Evolutionary conservation across 2,888 invertebrate genomes (phyloP), one percentile per base, ranked within the genome.

Genomic region (Trilocha varians): DNA sequence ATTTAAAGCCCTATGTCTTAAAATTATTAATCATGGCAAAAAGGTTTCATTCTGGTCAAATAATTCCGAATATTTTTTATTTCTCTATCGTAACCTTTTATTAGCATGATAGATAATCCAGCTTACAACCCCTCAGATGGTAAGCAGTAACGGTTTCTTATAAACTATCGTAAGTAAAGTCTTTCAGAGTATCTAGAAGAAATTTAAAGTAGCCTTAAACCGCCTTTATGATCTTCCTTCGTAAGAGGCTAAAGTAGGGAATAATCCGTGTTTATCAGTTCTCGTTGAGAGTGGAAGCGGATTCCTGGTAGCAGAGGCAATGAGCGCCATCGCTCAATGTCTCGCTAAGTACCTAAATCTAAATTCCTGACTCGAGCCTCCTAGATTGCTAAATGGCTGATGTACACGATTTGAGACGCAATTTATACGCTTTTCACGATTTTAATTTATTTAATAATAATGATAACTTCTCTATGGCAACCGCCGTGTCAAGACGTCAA

Each of bases 371-470:
- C 42, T 45, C 46, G 42, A 40, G 38, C 46, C 38, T 17, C 39
- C 47, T 45, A 49, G 46, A 43, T 43, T 48, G 41, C 48, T 46
- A 53, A 53, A 53, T 47, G 46, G 40, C 40, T 47, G 50, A 50
- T 42, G 40, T 53, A 49, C 58, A 51, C 18, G 49, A 58, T 58
- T 43, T 13, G 34, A 52, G 38, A 15, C 6, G 48, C 46, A 45
- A 43, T 37, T 48, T 51, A 41, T 34, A 3, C 43, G 59, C 51
- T 36, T 37, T 18, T 13, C 5, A 6, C 5, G 9, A 15, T 9
- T 5, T 25, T 11, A 25, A 25, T 9, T 25, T 25, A 5, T 25
- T 25, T 9, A 6, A 25, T n/a, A n/a, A n/a, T n/a, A n/a, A n/a
- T n/a, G n/a, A n/a, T n/a, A n/a, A n/a, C n/a, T n/a, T n/a, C n/a